Evolutionary conservation across 2,888 invertebrate species (phyloP).

Genomic region (Torymus auratus): DNA sequence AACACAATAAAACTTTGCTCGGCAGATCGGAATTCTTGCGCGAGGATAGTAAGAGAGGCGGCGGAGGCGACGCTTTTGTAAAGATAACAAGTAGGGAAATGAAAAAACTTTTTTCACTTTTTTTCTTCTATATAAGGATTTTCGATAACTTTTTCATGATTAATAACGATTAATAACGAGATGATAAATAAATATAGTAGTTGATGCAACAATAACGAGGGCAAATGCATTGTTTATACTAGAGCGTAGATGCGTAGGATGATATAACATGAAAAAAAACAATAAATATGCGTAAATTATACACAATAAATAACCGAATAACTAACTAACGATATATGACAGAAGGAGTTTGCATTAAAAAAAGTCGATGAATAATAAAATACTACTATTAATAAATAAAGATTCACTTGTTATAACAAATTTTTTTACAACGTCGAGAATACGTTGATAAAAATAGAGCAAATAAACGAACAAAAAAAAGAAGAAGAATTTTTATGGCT

Average conservation of each 20-base stretch:
- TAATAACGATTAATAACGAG: slow-evolving; percentile 26
- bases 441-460: slow-evolving; percentile 1
- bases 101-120: slow-evolving; percentile 32
- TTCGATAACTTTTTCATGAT: slow-evolving; percentile 54
- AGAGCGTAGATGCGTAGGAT: slow-evolving; percentile 21
- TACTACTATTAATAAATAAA: slow-evolving; percentile 10
- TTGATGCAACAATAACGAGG: slow-evolving; percentile 22
- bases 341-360: slow-evolving; percentile 11
- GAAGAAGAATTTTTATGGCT: slow-evolving; percentile 31
- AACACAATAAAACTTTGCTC: not conserved
- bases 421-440: slow-evolving; percentile 23
- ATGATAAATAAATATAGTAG: slow-evolving; percentile 1
- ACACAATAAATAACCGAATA: slow-evolving; percentile 42
- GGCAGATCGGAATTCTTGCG: slow-evolving; percentile 30
- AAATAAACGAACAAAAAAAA: not conserved
- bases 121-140: slow-evolving; percentile 50
- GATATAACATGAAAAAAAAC: slow-evolving; percentile 28
- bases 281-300: slow-evolving; percentile 49
- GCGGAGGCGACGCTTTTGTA: slow-evolving; percentile 33
- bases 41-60: not conserved
- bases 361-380: slow-evolving; percentile 19
- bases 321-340: not conserved
- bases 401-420: slow-evolving; percentile 29
- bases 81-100: not conserved
- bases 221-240: slow-evolving; percentile 33